Percentiles rank a stretch among this genome's conserved stretches.
Conservation (phyloP, 2,888 invertebrate species). For the Cotesia congregata region DNA sequence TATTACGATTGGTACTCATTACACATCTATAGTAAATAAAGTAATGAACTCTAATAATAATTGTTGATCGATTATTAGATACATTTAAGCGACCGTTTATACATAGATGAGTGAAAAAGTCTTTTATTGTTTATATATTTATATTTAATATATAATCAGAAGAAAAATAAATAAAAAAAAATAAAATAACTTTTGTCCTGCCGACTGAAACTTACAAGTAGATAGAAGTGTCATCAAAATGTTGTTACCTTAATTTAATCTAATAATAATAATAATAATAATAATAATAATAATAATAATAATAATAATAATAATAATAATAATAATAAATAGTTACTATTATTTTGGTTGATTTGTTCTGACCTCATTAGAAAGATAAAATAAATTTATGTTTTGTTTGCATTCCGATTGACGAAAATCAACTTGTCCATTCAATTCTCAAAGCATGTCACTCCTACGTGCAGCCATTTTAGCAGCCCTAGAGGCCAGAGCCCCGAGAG, state of each 20-base stretch:
- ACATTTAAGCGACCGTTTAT: background rate
- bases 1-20: background rate
- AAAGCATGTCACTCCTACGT: constrained; percentile 60
- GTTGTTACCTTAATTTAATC: background rate
- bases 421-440: constrained; percentile 46
- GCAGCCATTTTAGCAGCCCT: constrained; percentile 68
- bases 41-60: background rate
- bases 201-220: background rate
- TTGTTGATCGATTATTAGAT: background rate
- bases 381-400: background rate
- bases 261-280: background rate
- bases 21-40: background rate
- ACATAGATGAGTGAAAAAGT: background rate
- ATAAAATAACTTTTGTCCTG: background rate
- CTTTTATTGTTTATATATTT: background rate
- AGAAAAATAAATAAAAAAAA: background rate
- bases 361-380: background rate
- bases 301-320: background rate
- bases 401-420: background rate
- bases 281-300: background rate
- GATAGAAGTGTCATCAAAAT: background rate
- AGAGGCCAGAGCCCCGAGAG: constrained; percentile 69
- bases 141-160: background rate
- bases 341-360: background rate
- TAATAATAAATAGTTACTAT: background rate